phyloP scores from a whole-genome alignment of 2,113 vertebrate genomes.

The Pelecanus crispus region DNA sequence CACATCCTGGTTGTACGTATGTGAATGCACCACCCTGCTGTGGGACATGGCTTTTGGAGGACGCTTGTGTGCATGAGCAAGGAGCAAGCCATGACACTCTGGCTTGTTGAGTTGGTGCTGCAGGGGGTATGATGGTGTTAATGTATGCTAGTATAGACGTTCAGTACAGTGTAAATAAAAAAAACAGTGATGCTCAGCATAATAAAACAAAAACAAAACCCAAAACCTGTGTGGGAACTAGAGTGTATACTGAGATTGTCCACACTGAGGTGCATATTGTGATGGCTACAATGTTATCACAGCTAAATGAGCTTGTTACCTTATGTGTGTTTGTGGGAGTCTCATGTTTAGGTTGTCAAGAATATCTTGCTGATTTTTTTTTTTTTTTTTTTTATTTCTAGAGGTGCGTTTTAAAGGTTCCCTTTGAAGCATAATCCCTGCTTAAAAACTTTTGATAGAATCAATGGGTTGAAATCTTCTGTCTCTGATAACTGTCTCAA shows the following conservation, averaged over 20 bases:
- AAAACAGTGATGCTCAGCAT: not conserved
- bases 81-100: not conserved
- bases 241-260: not conserved
- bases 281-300: not conserved
- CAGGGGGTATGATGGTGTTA: not conserved
- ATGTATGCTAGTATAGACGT: not conserved
- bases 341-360: not conserved
- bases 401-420: not conserved
- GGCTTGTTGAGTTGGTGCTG: not conserved
- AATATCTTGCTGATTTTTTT: not conserved
- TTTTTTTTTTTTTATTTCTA: not conserved
- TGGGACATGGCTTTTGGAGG: not conserved
- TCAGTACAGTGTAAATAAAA: not conserved
- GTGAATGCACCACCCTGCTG: not conserved
- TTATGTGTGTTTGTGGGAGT: not conserved
- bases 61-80: not conserved
- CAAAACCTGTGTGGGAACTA: not conserved
- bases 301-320: not conserved
- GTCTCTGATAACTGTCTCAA: not conserved
- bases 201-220: not conserved
- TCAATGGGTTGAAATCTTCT: not conserved
- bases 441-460: not conserved
- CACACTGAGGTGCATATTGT: not conserved
- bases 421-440: not conserved
- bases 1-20: not conserved